Evolutionary conservation across 2,113 vertebrate genomes (phyloP).

Genomic region (Xenus cinereus): DNA sequence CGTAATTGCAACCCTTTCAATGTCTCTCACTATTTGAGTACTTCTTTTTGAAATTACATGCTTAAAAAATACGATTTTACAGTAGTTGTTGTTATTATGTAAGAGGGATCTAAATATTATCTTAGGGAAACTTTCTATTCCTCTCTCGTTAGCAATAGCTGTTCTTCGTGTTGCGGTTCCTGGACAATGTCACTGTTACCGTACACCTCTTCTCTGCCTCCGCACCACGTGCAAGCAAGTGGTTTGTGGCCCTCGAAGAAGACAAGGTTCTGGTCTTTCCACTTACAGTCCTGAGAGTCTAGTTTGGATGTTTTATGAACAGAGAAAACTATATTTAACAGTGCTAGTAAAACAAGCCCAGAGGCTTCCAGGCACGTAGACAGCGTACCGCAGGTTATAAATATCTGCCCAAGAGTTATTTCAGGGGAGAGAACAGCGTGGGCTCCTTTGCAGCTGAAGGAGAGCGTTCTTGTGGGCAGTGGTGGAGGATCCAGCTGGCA

Average conservation of each 20-base stretch:
- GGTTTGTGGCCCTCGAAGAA: background rate
- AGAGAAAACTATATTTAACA: conserved; percentile 10
- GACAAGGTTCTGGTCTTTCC: background rate
- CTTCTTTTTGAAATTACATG: background rate
- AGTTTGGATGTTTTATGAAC: background rate
- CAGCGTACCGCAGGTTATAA: conserved; percentile 4
- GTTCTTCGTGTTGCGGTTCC: background rate
- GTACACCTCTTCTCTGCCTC: background rate
- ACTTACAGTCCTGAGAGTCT: background rate
- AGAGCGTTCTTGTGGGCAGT: background rate
- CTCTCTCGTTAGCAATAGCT: background rate
- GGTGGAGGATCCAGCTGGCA: background rate
- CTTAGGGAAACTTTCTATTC: background rate
- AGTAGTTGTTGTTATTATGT: background rate
- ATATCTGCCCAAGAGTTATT: background rate
- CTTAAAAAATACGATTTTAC: background rate
- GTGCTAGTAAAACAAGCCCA: conserved; percentile 5
- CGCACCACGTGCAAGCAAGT: background rate
- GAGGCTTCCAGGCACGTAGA: background rate
- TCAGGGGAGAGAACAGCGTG: background rate
- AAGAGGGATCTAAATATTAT: background rate
- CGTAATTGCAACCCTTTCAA: background rate
- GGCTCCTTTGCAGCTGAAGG: background rate
- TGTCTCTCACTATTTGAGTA: background rate
- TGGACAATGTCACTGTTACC: background rate